phyloP scores from a whole-genome alignment of 2,888 invertebrate genomes.

The Hololepta plana region DNA sequence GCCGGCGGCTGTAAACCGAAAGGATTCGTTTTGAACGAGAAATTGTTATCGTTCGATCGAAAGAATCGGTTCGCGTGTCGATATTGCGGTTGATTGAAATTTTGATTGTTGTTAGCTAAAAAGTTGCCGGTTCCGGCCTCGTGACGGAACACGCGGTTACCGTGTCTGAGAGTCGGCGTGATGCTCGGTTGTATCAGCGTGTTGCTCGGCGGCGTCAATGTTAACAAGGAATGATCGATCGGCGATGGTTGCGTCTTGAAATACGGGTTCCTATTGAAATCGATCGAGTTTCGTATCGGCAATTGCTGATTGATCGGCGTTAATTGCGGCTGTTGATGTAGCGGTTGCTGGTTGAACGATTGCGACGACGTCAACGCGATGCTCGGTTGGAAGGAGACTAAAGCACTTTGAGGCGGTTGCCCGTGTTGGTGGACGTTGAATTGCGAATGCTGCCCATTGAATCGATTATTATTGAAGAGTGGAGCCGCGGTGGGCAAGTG shows the following conservation, averaged over 20 bases:
- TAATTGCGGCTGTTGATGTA: too few relatives aligned
- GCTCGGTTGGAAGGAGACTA: slow-evolving; percentile 34
- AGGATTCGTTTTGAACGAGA: too few relatives aligned
- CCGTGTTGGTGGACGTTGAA: too few relatives aligned
- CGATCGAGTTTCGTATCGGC: slow-evolving; percentile 19
- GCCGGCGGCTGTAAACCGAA: slow-evolving; percentile 16
- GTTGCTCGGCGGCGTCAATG: too few relatives aligned
- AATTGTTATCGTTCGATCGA: slow-evolving; percentile 13
- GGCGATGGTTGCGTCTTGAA: slow-evolving; percentile 11
- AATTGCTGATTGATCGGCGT: slow-evolving; percentile 25
- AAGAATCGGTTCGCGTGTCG: slow-evolving; percentile 12
- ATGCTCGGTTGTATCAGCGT: too few relatives aligned
- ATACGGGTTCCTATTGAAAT: slow-evolving; percentile 16
- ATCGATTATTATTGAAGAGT: too few relatives aligned
- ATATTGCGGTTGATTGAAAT: slow-evolving; percentile 1
- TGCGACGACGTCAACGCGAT: slow-evolving; percentile 23
- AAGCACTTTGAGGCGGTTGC: slow-evolving; percentile 11
- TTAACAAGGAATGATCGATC: too few relatives aligned
- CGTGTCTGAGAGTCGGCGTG: slow-evolving; percentile 7
- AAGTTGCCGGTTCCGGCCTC: slow-evolving; percentile 23
- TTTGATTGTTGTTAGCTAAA: slow-evolving; percentile 2
- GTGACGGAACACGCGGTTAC: slow-evolving; percentile 21
- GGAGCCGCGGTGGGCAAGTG: too few relatives aligned
- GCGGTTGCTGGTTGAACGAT: too few relatives aligned
- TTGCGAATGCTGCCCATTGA: too few relatives aligned